Evolutionary conservation across 2,113 vertebrate genomes (phyloP), one percentile per base, ranked within the genome.

Genomic region (Epinephelus cyanopodus): DNA sequence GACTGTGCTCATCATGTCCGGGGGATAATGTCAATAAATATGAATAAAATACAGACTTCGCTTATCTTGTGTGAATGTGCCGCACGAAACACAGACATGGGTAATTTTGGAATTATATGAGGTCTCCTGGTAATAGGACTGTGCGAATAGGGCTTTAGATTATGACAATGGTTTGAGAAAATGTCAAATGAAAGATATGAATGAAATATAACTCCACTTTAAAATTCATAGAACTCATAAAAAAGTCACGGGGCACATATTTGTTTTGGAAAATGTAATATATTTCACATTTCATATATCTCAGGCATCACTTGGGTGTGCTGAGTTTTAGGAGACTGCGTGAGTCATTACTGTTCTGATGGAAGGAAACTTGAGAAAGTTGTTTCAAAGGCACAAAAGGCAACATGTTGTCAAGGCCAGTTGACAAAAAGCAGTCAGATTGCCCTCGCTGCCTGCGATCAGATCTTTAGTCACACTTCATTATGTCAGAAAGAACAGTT

Each of bases 401-500:
- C 29, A 63, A 60, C 57, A 7, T 45, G 42, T 23, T 50, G 58
- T 64, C 42, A 54, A 57, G 50, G 25, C 73, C 60, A 37, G 37
- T 18, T 33, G 33, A 76, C 15, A 69, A 50, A 57, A 19, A 4
- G 0, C 27, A 29, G 33, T 29, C 23, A 42, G 45, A 54, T 25
- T 23, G 1, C 25, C 4, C 13, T 45, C 0, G 5, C 17, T 9
- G 50, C 25, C 27, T 63, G 57, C 5, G 1, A 62, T 62, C 61
- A 66, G 6, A 48, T 68, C 47, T 88, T 62, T 47, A 80, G 78
- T 79, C 82, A 75, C 65, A 75, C 76, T 80, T 81, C 75, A 53
- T 83, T 79, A 68, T 80, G 8, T 68, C 65, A 66, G 66, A 50
- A 69, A 53, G 74, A 81, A 42, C 45, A 13, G 89, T 92, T 89